Conservation (phyloP, 2,113 vertebrate genomes). For the zebrafish (Danio rerio) region DNA sequence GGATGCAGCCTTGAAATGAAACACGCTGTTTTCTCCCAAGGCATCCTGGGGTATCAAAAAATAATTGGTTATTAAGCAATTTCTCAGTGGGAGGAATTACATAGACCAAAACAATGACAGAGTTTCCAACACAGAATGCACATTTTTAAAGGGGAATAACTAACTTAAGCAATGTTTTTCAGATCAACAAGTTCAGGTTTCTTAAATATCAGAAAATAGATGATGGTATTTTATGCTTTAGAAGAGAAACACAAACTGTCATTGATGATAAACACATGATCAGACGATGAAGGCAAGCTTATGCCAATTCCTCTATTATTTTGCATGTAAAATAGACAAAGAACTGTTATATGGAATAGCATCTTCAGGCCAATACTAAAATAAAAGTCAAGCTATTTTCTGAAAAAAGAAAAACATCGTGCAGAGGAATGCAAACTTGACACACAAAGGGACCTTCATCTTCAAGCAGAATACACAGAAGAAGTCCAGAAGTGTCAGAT, state of each 20-base stretch:
- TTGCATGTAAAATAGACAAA: not conserved
- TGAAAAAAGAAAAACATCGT: not conserved
- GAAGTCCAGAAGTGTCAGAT: conserved; percentile 31
- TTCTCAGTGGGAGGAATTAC: too few species aligned
- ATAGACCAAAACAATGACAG: too few species aligned
- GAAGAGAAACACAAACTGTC: not conserved
- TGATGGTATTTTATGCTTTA: too few species aligned
- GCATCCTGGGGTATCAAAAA: too few species aligned
- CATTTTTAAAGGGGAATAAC: too few species aligned
- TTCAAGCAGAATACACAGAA: conserved; percentile 22
- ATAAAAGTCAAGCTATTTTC: not conserved
- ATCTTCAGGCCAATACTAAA: not conserved
- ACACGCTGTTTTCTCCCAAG: too few species aligned
- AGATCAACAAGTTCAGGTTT: too few species aligned
- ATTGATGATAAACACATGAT: not conserved
- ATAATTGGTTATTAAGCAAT: too few species aligned
- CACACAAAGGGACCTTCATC: not conserved
- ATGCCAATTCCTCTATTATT: not conserved
- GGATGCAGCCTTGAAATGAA: too few species aligned
- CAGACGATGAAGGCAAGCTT: not conserved
- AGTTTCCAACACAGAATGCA: too few species aligned
- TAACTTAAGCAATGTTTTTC: too few species aligned
- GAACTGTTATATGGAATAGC: not conserved
- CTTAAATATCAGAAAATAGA: too few species aligned
- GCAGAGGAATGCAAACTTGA: conserved; percentile 16